phyloP scores from a whole-genome alignment of 1,140 invertebrate genomes.

The Sipha flava region DNA sequence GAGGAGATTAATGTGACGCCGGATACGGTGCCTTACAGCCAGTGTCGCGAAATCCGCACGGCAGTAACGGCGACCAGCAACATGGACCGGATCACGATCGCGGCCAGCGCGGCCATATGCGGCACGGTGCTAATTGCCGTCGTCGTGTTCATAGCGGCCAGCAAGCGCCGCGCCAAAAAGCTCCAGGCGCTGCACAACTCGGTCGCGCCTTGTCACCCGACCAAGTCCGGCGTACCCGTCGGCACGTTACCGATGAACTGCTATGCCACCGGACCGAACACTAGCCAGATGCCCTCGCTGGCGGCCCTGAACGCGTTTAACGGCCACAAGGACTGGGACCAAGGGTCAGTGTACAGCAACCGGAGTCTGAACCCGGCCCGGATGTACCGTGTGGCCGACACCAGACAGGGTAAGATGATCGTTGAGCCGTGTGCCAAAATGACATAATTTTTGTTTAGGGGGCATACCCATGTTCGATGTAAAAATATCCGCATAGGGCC shows the following conservation, averaged over 20 bases:
- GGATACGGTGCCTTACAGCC: slow-evolving; percentile 71
- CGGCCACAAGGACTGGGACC: slow-evolving; percentile 84
- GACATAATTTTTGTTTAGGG: no score
- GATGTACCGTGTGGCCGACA: slow-evolving; percentile 57
- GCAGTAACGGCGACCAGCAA: slow-evolving; percentile 70
- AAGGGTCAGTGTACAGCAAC: slow-evolving; percentile 82
- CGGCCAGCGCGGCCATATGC: slow-evolving; percentile 83
- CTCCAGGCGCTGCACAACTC: slow-evolving; percentile 54
- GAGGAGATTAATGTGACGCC: slow-evolving; percentile 78
- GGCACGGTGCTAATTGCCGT: slow-evolving; percentile 82
- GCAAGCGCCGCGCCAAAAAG: slow-evolving; percentile 54
- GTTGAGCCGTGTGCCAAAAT: no score
- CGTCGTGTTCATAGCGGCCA: slow-evolving; percentile 71
- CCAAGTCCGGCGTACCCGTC: slow-evolving; percentile 49
- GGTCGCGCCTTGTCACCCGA: slow-evolving; percentile 41
- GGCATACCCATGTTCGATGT: no score
- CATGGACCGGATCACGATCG: slow-evolving; percentile 91
- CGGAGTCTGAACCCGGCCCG: slow-evolving; percentile 76
- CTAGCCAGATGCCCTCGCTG: slow-evolving; percentile 69
- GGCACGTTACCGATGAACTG: slow-evolving; percentile 63
- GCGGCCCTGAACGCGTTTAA: slow-evolving; percentile 69
- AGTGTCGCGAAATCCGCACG: slow-evolving; percentile 81
- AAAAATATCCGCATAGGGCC: no score
- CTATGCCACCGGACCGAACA: slow-evolving; percentile 49
- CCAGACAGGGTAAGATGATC: slow-evolving; percentile 45